These are phyloP conservation scores for Mirza zaza DNA, from an alignment of 2,113 vertebrate genomes.

Conservation along the genomic window DNA sequence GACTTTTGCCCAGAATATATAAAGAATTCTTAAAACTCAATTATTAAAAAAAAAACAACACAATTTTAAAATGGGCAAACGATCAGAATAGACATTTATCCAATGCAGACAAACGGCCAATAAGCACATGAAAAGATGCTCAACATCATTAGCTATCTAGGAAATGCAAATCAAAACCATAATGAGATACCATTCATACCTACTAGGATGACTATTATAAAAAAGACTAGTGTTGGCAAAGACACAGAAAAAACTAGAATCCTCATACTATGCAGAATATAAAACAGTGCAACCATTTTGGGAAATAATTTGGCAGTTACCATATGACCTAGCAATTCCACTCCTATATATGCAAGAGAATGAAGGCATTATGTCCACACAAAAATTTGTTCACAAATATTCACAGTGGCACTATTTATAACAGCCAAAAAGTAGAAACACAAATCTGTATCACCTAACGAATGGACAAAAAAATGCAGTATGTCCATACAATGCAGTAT, in stretches of 20 bases:
- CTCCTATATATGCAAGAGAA: background rate
- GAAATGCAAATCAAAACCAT: background rate
- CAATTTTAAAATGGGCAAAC: background rate
- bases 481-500: background rate
- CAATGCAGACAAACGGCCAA: background rate
- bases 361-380: background rate
- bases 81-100: background rate
- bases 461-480: background rate
- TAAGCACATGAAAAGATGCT: background rate
- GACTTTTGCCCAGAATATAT: background rate
- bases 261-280: background rate
- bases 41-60: background rate
- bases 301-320: background rate
- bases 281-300: background rate
- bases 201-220: background rate
- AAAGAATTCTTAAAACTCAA: background rate
- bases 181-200: background rate
- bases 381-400: background rate
- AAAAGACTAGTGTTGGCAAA: background rate
- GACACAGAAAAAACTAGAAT: background rate
- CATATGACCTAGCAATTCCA: background rate
- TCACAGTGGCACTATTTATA: background rate
- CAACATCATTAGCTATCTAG: background rate
- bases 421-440: background rate
- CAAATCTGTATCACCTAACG: background rate